phyloP scores from a whole-genome alignment of 2,888 invertebrate genomes.

The Palloptera scutellata region DNA sequence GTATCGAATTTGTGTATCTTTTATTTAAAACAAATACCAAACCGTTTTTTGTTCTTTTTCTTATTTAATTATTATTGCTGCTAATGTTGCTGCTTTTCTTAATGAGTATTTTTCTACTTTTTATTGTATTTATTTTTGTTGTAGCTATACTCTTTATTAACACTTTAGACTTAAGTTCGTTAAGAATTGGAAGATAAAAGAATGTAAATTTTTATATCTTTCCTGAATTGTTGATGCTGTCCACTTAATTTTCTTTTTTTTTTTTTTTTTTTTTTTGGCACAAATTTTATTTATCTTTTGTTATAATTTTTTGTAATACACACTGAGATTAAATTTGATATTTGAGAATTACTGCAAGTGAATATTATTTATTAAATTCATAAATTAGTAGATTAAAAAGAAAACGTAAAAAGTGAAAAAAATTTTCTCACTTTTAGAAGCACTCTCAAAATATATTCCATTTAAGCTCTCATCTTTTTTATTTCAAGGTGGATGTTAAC shows the following conservation, averaged over 20 bases:
- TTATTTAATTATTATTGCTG: constrained; percentile 9
- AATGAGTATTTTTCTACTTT: neutral
- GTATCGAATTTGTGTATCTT: neutral
- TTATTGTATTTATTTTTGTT: neutral
- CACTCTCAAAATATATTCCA: too few species aligned
- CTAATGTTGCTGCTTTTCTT: neutral
- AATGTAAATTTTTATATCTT: too few species aligned
- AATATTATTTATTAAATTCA: constrained; percentile 25
- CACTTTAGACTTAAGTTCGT: too few species aligned
- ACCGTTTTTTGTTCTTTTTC: constrained; percentile 1
- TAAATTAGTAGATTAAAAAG: too few species aligned
- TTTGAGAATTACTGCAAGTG: neutral
- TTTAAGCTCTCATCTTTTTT: too few species aligned
- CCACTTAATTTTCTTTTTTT: too few species aligned
- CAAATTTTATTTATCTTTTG: constrained; percentile 40
- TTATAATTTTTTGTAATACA: constrained; percentile 1
- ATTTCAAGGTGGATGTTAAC: too few species aligned
- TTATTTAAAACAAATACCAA: too few species aligned
- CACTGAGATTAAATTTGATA: constrained; percentile 2
- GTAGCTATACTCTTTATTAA: neutral
- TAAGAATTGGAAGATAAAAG: too few species aligned
- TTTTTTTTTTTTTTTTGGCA: constrained; percentile 46
- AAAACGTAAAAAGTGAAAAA: too few species aligned
- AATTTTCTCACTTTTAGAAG: too few species aligned
- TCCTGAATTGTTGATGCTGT: too few species aligned